Evolutionary conservation across 2,113 vertebrate genomes (phyloP), one percentile per base, ranked within the genome.

Genomic region (Nothocercus julius): DNA sequence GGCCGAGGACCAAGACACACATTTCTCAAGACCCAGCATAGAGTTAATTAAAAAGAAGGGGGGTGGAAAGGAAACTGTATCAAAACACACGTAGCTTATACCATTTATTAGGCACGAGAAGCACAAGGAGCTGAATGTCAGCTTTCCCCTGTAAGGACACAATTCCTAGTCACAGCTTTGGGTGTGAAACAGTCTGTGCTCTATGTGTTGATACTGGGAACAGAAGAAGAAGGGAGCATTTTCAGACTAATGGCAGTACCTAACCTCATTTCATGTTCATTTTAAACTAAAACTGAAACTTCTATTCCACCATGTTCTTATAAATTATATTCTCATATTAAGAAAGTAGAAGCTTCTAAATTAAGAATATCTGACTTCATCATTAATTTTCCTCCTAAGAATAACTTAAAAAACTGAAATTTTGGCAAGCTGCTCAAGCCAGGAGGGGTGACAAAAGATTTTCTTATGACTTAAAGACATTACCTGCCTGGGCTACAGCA

Each of bases 51-150:
- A 93, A 88, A 94, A 72, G 51, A 72, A 75, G 49, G 8, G 21
- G 42, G 0, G 1, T 88, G 70, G 63, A 85, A 93, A 45, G 30
- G 73, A 89, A 85, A 45, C 70, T 40, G 66, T 85, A 81, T 58
- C 79, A 95, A 97, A 95, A 91, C 47, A 47, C 0, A 1, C 32
- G 93, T 83, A 97, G 82, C 68, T 47, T 44, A 78, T 93, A 82
- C 67, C 88, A 63, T 95, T 96, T 94, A 93, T 96, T 94, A 89
- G 85, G 67, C 93, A 93, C 73, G 94, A 90, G 56, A 97, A 95
- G 73, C 56, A 68, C 73, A 92, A 68, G 51, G 82, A 96, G 95
- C 84, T 67, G 61, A 54, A 85, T 82, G 86, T 88, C 15, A 24
- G 83, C 92, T 96, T 94, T 92, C 53, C 44, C 51, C 32, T 73